A percentile compares a stretch with the other conserved stretches of the same genome.
These are phyloP conservation scores for Octodon degus DNA, from an alignment of 2,113 vertebrate species.

Conservation along the genomic window DNA sequence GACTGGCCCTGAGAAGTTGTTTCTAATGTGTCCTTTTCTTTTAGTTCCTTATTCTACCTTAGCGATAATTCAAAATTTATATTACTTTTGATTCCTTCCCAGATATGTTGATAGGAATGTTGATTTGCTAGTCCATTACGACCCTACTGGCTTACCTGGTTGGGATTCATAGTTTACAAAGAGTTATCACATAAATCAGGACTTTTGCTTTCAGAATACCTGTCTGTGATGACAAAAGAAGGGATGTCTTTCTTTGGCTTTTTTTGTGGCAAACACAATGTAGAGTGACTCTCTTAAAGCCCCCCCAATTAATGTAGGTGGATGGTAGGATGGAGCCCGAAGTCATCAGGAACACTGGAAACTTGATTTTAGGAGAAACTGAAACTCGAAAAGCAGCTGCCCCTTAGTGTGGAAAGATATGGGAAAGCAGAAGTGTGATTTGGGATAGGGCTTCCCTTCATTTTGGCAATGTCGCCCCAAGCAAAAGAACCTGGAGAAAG, in stretches of 20 bases:
- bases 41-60: not conserved
- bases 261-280: rapidly evolving
- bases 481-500: too few species aligned
- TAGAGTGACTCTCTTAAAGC: not conserved
- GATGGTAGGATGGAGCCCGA: not conserved
- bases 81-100: not conserved
- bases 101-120: not conserved
- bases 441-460: rapidly evolving
- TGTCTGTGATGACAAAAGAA: not conserved
- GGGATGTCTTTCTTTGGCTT: not conserved
- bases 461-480: not conserved
- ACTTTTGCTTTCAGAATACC: not conserved
- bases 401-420: not conserved
- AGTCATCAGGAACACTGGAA: not conserved
- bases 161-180: not conserved
- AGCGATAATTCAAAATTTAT: not conserved
- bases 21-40: not conserved
- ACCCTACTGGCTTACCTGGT: not conserved
- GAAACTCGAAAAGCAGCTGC: not conserved
- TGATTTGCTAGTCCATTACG: not conserved
- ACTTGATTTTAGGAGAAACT: too few species aligned
- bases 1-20: not conserved
- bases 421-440: not conserved
- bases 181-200: not conserved
- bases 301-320: not conserved